These are phyloP conservation scores for Darevskia mixta DNA, from an alignment of 2,797 vertebrate species.

Conservation along the genomic window DNA sequence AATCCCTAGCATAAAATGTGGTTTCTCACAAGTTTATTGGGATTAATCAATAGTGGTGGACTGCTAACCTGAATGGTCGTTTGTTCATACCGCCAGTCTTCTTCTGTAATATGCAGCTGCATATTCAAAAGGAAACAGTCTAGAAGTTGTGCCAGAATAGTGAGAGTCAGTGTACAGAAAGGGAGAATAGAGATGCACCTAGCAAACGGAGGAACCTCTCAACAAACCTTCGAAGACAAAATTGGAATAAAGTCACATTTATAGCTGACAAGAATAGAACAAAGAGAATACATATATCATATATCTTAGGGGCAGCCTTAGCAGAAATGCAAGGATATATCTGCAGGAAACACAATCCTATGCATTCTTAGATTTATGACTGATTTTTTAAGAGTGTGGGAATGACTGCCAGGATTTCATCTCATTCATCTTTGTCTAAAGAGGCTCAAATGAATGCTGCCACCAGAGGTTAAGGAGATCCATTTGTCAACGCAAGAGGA, in stretches of 20 bases:
- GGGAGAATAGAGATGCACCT: neutral
- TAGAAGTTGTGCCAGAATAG: neutral
- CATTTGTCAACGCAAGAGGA: constrained; percentile 70
- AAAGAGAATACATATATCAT: neutral
- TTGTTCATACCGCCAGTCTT: too few relatives aligned
- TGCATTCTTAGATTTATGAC: constrained; percentile 73
- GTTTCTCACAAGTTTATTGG: too few relatives aligned
- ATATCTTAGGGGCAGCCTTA: constrained; percentile 7
- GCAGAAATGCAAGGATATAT: neutral
- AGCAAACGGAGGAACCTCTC: neutral
- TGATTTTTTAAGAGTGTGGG: constrained; percentile 62
- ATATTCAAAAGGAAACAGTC: too few relatives aligned
- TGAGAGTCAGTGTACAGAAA: fast-evolving
- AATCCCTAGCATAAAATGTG: too few relatives aligned
- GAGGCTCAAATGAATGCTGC: constrained; percentile 67
- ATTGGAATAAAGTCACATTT: neutral
- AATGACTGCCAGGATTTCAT: constrained; percentile 69
- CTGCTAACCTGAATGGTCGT: too few relatives aligned
- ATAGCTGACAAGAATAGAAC: neutral
- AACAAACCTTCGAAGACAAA: constrained; percentile 20
- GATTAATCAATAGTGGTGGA: too few relatives aligned
- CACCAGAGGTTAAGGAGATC: constrained; percentile 69
- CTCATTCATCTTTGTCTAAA: constrained; percentile 55
- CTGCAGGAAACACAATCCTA: constrained; percentile 5
- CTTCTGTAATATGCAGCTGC: too few relatives aligned